Percentiles rank a stretch among this genome's conserved stretches.
Evolutionary conservation across 1,140 invertebrate genomes (phyloP).

Genomic region (Eriocheir sinensis): DNA sequence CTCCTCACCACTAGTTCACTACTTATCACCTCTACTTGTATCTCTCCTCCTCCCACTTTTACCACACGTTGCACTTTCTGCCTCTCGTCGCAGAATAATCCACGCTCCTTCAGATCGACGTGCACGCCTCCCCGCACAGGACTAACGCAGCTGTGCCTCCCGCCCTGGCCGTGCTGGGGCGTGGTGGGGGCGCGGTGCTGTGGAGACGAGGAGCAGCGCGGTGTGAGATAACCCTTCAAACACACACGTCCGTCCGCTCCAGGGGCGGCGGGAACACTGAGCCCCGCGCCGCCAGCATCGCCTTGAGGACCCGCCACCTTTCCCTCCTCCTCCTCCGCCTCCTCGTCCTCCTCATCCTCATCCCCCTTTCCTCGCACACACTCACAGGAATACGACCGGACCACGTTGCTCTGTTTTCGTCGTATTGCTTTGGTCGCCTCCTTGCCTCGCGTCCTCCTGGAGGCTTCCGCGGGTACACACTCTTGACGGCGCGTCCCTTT

Average conservation of each 20-base stretch:
- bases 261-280: slow-evolving; percentile 64
- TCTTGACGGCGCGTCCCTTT: background rate
- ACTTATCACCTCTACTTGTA: slow-evolving; percentile 60
- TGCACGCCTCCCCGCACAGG: background rate
- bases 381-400: slow-evolving; percentile 18
- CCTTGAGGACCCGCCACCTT: background rate
- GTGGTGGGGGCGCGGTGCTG: slow-evolving; percentile 6
- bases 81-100: slow-evolving; percentile 16
- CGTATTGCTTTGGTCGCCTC: background rate
- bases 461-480: background rate
- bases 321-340: slow-evolving; percentile 19
- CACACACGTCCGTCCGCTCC: slow-evolving; percentile 59
- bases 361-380: slow-evolving; percentile 17
- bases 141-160: background rate
- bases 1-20: slow-evolving; percentile 60
- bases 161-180: background rate
- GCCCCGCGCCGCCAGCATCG: slow-evolving; percentile 30
- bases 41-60: slow-evolving; percentile 54
- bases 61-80: slow-evolving; percentile 55
- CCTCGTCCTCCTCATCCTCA: slow-evolving; percentile 8
- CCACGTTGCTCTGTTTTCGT: background rate
- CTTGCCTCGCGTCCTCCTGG: background rate
- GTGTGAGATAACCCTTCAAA: no score
- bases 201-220: background rate
- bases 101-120: background rate